Base-by-base conservation (phyloP, 2,797 vertebrate species). In the Myripristis jacobus region DNA sequence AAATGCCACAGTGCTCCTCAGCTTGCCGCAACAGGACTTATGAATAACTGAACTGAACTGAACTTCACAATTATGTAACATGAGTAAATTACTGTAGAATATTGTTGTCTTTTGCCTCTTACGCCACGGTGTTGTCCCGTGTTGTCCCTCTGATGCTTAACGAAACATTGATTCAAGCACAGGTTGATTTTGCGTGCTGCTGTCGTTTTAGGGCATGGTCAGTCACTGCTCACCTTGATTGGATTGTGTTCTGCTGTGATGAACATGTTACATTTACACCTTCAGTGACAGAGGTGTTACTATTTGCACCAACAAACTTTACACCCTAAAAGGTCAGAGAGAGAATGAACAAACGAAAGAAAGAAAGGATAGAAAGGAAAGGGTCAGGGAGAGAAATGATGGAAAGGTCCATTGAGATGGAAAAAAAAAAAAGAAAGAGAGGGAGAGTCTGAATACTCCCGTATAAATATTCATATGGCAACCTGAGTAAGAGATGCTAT, bases 401-500 rank as follows among this genome's bases (percentile, higher is more conserved):
- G 36, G 22, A 19, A 36, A 21, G 10, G 3, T 9, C 34, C 34
- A 36, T 8, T 36, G 70, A 27, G 8, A 52, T 43, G 1, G 57
- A 24, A 56, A 31, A 61, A 51, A 31, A 61, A 51, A n/a, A 13
- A 25, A 66, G 22, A 56, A 38, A 22, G 12, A 66, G 58, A 22
- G 47, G 50, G 3, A 36, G 15, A 27, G 64, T 69, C 61, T 67
- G 48, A 31, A 73, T 78, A 34, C 60, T 66, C 47, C 46, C 56
- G 71, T 75, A 75, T 77, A 76, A 43, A 73, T 89, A 91, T 89
- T 88, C 69, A 78, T 77, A 77, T 55, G 54, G 77, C 71, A 85
- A 83, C 68, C 61, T 70, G 54, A 70, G 59, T 61, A 65, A 55
- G 70, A 63, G 66, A 51, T 73, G 57, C 82, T 89, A 88, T 91